Evolutionary conservation across 92 coral and sea anemone genomes (phyloP), one percentile per base, ranked within the genome.

Genomic region (Metridium senile): DNA sequence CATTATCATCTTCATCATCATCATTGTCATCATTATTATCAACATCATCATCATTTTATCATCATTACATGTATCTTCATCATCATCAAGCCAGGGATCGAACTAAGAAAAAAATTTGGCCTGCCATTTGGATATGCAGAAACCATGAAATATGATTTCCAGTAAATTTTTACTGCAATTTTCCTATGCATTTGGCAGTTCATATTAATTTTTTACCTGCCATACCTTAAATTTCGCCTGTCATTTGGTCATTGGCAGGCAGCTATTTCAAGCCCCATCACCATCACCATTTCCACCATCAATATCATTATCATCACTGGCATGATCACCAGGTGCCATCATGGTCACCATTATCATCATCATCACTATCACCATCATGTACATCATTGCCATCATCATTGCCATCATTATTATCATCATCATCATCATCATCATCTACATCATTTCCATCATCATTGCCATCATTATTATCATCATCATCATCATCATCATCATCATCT

Each of bases 321-420:
- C 10, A 66, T 9, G 8, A 66, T 46, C 71, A 62, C 68, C 30
- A 62, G 26, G n/a, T 26, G 33, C 68, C 68, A 22, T 28, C 33
- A 62, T 8, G 26, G 8, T 62, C 17, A 11, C 18, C 68, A 22
- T 28, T 27, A 3, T 28, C 33, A 62, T 23, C 68, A 62, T 62
- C 29, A 33, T 18, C 33, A 62, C 33, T 33, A 66, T 33, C 71
- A 66, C 23, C 71, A 39, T 39, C 49, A 39, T 4, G 8, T 4
- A 39, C 49, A 39, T 39, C 6, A 4, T 39, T 4, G 8, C 13
- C 13, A 39, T 39, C 49, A 39, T 39, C 49, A 39, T 39, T 13
- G 13, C 49, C 13, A 4, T 13, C 6, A 39, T 39, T 13, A 39
- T 39, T 13, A 39, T 39, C 49, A 39, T 39, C 49, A 39, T 4